Evolutionary conservation across 2,797 vertebrate species (phyloP).

Genomic region (Carduelis carduelis): DNA sequence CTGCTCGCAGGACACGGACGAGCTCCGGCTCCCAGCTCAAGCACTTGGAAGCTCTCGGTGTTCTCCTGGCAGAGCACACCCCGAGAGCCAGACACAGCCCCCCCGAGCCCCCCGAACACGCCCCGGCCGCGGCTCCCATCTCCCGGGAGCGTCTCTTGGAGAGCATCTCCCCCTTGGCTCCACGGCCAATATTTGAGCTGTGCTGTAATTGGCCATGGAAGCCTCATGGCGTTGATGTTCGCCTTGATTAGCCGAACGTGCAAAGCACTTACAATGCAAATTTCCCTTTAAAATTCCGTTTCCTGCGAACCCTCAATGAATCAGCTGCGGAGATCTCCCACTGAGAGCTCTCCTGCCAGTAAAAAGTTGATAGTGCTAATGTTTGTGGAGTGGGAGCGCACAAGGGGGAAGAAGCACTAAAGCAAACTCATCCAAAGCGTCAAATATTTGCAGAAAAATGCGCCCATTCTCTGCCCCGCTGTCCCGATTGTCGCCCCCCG

Average conservation of each 20-base stretch:
- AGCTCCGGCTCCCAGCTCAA: not conserved
- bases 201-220: conserved; percentile 3
- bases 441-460: conserved; percentile 39
- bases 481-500: not conserved
- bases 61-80: not conserved
- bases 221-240: not conserved
- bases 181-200: not conserved
- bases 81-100: not conserved
- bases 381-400: conserved; percentile 36
- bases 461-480: not conserved
- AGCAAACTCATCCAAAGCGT: conserved; percentile 8
- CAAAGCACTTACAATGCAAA: conserved; percentile 44
- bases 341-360: conserved; percentile 49
- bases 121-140: not conserved
- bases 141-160: not conserved
- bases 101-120: not conserved
- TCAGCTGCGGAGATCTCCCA: conserved; percentile 48
- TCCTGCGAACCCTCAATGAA: conserved; percentile 35
- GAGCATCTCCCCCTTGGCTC: not conserved
- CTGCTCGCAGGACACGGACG: fast-evolving
- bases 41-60: not conserved
- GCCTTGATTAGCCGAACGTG: conserved; percentile 24
- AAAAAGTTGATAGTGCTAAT: conserved; percentile 43
- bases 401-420: conserved; percentile 37
- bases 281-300: conserved; percentile 39